phyloP scores from a whole-genome alignment of 2,888 invertebrate species.

The Oligia latruncula region DNA sequence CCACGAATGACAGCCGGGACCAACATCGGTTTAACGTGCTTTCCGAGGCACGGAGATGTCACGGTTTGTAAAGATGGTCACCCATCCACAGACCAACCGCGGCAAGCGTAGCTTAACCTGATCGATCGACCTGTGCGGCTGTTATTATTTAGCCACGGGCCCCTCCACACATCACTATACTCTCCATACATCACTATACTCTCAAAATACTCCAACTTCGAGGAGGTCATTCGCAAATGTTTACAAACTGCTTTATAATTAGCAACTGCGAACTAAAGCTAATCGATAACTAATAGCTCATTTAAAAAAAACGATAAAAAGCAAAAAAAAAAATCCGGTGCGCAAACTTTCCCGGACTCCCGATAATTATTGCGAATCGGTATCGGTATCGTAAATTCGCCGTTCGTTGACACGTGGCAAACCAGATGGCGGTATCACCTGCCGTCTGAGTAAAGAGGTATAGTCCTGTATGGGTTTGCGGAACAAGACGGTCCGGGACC shows the following conservation, averaged over 20 bases:
- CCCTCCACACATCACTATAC: no score
- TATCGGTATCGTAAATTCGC: slow-evolving; percentile 70
- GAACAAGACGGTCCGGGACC: slow-evolving; percentile 79
- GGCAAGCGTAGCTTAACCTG: no score
- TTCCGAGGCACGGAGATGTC: no score
- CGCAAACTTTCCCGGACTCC: slow-evolving; percentile 71
- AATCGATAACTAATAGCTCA: slow-evolving; percentile 60
- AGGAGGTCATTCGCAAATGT: slow-evolving; percentile 58
- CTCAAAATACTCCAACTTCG: slow-evolving; percentile 46
- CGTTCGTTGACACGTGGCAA: slow-evolving; percentile 82
- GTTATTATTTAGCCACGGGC: no score
- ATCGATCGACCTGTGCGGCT: no score
- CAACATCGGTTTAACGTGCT: no score
- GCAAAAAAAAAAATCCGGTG: slow-evolving; percentile 69
- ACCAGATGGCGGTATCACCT: slow-evolving; percentile 86
- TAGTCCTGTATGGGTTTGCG: slow-evolving; percentile 74
- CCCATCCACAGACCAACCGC: no score
- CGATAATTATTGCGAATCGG: slow-evolving; percentile 79
- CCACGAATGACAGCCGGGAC: no score
- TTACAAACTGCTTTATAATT: slow-evolving; percentile 61
- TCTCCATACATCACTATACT: neutral
- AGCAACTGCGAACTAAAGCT: slow-evolving; percentile 56
- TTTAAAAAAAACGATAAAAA: slow-evolving; percentile 74
- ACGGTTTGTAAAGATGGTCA: no score
- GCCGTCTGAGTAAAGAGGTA: slow-evolving; percentile 73